Base-by-base conservation (phyloP, 2,888 invertebrate species). In the Platynereis dumerilii region DNA sequence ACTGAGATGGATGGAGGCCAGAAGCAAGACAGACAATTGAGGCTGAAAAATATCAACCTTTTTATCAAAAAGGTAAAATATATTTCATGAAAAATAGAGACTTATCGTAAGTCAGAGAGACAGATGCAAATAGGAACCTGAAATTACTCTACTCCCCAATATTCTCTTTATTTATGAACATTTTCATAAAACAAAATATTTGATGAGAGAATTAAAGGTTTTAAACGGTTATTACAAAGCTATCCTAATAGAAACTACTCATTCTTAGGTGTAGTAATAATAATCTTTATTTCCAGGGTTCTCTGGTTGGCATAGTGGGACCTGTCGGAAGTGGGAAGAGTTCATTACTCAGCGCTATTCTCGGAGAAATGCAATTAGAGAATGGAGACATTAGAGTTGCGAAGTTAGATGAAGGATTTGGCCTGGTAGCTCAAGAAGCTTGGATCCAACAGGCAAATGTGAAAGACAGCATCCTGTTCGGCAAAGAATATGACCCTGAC, bases 361-460 rank as follows among this genome's bases (percentile, higher is more conserved):
- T 96, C 60, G 96, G 92, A 10, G 95, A 96, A 82, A 88, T 96
- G 83, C 39, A 86, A 88, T 10, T 54, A 2, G 34, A 52, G 44
- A 22, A 39, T 20, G 60, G 57, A n/a, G 55, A 60, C 26, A 86
- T 94, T 67, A 89, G 89, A 64, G 87, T 92, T 45, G 88, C 88
- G 15, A 90, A 91, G 76, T 86, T 89, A 34, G 69, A 70, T 7
- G 65, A 70, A 28, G 82, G 83, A 0, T 81, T 82, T 70, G 81
- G 80, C 76, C 92, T 94, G 0, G 88, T 91, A 0, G 69, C 77
- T 17, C 97, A 98, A 86, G 91, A 91, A 71, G 89, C 95, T 0
- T 99, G 97, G 97, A 86, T 99, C 57, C 92, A 96, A 76, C 89
- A 93, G 59, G 94, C 92, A 44, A 92, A 94, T 0, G 89, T 99